Conservation (phyloP, 2,888 invertebrate species). For the Callyntrura guangdongensis region DNA sequence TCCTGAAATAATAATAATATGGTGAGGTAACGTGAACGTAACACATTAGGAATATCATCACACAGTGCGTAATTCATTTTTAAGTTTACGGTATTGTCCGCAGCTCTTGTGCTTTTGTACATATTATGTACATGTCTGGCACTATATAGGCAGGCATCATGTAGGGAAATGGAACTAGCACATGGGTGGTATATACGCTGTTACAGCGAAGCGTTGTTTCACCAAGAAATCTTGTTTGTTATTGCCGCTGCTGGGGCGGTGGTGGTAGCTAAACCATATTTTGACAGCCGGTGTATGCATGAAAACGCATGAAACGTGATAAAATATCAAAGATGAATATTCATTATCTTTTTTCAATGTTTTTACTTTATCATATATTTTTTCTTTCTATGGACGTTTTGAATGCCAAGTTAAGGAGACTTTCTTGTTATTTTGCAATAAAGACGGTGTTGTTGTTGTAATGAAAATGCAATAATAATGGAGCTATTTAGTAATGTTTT, state of each 20-base stretch:
- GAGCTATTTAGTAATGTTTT: constrained; percentile 34
- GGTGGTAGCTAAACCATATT: constrained; percentile 53
- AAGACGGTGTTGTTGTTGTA: not conserved
- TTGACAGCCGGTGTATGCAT: constrained; percentile 37
- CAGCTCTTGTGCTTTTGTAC: too few relatives aligned
- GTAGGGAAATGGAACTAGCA: constrained; percentile 19
- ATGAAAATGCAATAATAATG: constrained; percentile 8
- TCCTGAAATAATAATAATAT: not conserved
- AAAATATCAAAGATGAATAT: constrained; percentile 49
- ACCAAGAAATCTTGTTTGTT: not conserved
- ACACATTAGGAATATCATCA: constrained; percentile 41
- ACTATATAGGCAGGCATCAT: not conserved
- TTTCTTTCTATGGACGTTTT: constrained; percentile 13
- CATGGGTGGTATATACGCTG: constrained; percentile 17
- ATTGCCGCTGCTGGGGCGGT: constrained; percentile 17
- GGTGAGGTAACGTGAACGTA: constrained; percentile 28
- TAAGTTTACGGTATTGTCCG: constrained; percentile 69
- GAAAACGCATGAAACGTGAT: constrained; percentile 46
- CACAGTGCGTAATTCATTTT: constrained; percentile 47
- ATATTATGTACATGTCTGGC: too few relatives aligned
- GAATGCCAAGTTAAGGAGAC: not conserved
- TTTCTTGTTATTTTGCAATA: not conserved
- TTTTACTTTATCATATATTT: not conserved
- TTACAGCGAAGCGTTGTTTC: not conserved
- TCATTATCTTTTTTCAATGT: constrained; percentile 34